phyloP scores from a whole-genome alignment of 92 coral and sea anemone genomes.

The Epizoanthus fatuus region DNA sequence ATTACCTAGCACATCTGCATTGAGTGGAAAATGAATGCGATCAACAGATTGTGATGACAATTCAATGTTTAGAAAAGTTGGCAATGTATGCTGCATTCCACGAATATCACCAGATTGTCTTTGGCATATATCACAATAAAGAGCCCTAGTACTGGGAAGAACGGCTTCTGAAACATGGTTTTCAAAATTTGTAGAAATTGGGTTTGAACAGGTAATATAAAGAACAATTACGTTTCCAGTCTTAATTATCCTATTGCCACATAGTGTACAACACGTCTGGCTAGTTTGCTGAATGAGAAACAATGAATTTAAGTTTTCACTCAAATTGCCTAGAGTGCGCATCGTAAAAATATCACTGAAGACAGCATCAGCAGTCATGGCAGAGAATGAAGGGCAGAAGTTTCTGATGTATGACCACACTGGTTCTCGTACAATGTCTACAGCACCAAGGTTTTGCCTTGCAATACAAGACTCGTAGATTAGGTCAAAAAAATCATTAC shows the following conservation, averaged over 20 bases:
- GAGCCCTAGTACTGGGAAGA: conserved; percentile 47
- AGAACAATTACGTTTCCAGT: conserved; percentile 36
- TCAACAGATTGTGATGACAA: conserved; percentile 46
- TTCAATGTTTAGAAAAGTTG: conserved; percentile 48
- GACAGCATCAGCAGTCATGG: conserved; percentile 34
- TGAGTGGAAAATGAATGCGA: conserved; percentile 31
- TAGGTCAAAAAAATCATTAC: conserved; percentile 22
- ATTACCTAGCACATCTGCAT: conserved; percentile 44
- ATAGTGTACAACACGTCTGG: conserved; percentile 43
- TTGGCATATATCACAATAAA: conserved; percentile 56
- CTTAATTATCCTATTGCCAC: conserved; percentile 47
- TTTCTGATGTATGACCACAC: conserved; percentile 19
- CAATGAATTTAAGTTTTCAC: conserved; percentile 45
- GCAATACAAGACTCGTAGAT: conserved; percentile 33
- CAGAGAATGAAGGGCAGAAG: conserved; percentile 29
- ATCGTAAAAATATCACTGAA: conserved; percentile 30
- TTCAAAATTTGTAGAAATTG: conserved; percentile 12
- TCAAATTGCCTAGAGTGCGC: conserved; percentile 44
- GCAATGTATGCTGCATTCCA: conserved; percentile 47
- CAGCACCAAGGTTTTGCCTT: conserved; percentile 15
- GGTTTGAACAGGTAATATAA: conserved; percentile 43
- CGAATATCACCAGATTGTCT: conserved; percentile 53
- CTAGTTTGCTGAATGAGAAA: conserved; percentile 54
- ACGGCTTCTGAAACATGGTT: conserved; percentile 60
- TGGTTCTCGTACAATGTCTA: conserved; percentile 39